Evolutionary conservation across 1,140 invertebrate genomes (phyloP).

Genomic region (Diachasma alloeum): DNA sequence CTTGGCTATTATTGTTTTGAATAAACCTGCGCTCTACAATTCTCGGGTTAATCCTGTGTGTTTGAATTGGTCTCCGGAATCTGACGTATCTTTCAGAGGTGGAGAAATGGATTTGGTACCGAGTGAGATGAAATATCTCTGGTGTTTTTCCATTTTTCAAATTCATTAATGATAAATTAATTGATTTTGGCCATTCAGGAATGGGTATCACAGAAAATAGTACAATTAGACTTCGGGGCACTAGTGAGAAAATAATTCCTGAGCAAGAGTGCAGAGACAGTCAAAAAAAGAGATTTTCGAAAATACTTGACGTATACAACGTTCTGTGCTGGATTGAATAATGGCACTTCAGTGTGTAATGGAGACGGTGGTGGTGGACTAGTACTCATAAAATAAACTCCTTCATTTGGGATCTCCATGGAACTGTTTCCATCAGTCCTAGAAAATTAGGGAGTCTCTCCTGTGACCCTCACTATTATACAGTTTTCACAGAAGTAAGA

Average conservation of each 20-base stretch:
- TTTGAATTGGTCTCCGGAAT: slow-evolving; percentile 50
- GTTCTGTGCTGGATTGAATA: slow-evolving; percentile 62
- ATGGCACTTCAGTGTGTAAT: slow-evolving; percentile 62
- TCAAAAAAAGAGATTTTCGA: slow-evolving; percentile 55
- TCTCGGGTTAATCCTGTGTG: slow-evolving; percentile 53
- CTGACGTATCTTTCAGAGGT: slow-evolving; percentile 38
- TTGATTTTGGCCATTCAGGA: slow-evolving; percentile 38
- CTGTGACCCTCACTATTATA: slow-evolving; percentile 58
- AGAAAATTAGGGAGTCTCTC: slow-evolving; percentile 47
- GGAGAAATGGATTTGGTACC: slow-evolving; percentile 45
- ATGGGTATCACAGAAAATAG: slow-evolving; percentile 64
- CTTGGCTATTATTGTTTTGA: slow-evolving; percentile 57
- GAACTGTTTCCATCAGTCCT: slow-evolving; percentile 62
- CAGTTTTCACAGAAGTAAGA: slow-evolving; percentile 62
- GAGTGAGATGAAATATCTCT: slow-evolving; percentile 41
- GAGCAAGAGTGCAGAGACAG: slow-evolving; percentile 49
- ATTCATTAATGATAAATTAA: background rate
- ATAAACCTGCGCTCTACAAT: slow-evolving; percentile 42
- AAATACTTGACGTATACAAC: slow-evolving; percentile 62
- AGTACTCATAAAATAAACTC: slow-evolving; percentile 41
- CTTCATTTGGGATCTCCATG: slow-evolving; percentile 55
- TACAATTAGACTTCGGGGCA: slow-evolving; percentile 47
- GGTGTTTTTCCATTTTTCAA: background rate
- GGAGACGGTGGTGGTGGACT: slow-evolving; percentile 64
- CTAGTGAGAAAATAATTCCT: slow-evolving; percentile 48